A percentile compares a stretch with the other conserved stretches of the same genome.
Evolutionary conservation across 1,140 invertebrate species (phyloP).

Genomic region (Chironomus striatipennis): DNA sequence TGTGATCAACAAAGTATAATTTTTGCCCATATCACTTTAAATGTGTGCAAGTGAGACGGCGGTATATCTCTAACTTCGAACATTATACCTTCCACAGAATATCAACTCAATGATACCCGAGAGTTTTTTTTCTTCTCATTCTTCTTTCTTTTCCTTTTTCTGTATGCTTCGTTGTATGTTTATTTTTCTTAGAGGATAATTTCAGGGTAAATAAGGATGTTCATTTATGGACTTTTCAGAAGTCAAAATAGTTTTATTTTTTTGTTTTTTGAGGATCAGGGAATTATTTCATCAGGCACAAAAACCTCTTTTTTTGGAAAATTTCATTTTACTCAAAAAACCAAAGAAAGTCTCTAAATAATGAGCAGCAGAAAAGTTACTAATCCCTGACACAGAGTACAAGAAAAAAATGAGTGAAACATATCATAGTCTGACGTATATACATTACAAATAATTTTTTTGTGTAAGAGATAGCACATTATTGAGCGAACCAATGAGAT

Average conservation of each 20-base stretch:
- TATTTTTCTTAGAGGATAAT: not conserved
- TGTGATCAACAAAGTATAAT: constrained; percentile 7
- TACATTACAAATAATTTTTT: constrained; percentile 9
- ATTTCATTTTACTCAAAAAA: too few relatives aligned
- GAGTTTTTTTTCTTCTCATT: not conserved
- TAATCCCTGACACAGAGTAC: not conserved
- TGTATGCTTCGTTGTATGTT: too few relatives aligned
- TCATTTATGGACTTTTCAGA: too few relatives aligned
- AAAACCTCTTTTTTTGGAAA: too few relatives aligned
- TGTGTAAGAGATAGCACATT: constrained; percentile 1
- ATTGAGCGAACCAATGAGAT: not conserved
- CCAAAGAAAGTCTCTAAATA: too few relatives aligned
- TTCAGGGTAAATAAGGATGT: too few relatives aligned
- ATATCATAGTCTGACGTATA: not conserved
- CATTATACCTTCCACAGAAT: not conserved
- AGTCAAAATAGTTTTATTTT: not conserved
- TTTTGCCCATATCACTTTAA: constrained; percentile 2
- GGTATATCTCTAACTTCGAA: not conserved
- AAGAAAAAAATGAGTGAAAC: too few relatives aligned
- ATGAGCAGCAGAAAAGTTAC: not conserved
- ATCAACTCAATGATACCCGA: not conserved
- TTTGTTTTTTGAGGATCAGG: not conserved
- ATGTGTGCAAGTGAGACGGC: constrained; percentile 5
- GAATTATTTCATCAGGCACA: not conserved
- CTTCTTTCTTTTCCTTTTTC: not conserved